phyloP scores from a whole-genome alignment of 1,140 invertebrate genomes.

The Phymorhynchus buccinoides region DNA sequence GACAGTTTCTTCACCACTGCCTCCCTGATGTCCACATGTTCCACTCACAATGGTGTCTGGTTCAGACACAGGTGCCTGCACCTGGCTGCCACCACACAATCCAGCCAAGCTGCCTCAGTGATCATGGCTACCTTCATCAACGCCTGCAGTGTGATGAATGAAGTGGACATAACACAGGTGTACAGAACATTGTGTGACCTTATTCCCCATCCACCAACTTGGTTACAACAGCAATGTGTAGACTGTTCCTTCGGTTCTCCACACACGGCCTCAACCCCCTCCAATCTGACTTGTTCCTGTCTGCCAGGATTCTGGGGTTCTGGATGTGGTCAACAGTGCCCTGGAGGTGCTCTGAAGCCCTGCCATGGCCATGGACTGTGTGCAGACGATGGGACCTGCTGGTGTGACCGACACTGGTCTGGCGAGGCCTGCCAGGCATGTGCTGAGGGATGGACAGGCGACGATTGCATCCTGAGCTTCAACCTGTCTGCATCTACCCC shows the following conservation, averaged over 20 bases:
- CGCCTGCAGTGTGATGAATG: conserved; percentile 39
- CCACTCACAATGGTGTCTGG: conserved; percentile 27
- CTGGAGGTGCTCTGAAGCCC: conserved; percentile 44
- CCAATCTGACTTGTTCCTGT: conserved; percentile 45
- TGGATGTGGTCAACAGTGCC: conserved; percentile 48
- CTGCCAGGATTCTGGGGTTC: conserved; percentile 51
- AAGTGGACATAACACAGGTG: conserved; percentile 7
- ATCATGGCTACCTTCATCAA: conserved; percentile 47
- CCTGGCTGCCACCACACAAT: conserved; percentile 28
- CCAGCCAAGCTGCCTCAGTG: conserved; percentile 33
- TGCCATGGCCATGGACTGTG: conserved; percentile 53
- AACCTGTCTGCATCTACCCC: conserved; percentile 18
- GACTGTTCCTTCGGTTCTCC: conserved; percentile 50
- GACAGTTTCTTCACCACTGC: conserved; percentile 42
- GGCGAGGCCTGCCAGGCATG: conserved; percentile 50
- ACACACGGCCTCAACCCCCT: background rate
- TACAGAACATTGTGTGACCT: conserved; percentile 38
- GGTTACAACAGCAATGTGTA: conserved; percentile 48
- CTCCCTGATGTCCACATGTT: conserved; percentile 38
- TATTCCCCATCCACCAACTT: conserved; percentile 37
- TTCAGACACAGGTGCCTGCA: conserved; percentile 42
- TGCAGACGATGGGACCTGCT: conserved; percentile 46
- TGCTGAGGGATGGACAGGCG: conserved; percentile 48
- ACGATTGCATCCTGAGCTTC: conserved; percentile 49
- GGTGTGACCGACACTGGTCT: conserved; percentile 52